Conservation (phyloP, 1,140 invertebrate genomes). For the Aethina tumida region DNA sequence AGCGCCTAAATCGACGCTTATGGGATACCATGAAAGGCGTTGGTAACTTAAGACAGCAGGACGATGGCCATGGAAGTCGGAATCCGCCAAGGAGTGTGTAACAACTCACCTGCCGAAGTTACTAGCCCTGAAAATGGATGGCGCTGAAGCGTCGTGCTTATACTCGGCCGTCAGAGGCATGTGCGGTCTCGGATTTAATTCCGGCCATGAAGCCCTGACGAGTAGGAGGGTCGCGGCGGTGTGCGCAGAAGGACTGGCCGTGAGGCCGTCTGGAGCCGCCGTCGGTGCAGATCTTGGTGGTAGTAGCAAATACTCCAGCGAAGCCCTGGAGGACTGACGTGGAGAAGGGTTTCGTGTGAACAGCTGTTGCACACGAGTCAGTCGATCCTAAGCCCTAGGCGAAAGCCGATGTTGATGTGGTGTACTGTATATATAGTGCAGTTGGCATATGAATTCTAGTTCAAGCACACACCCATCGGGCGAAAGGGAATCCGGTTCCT, state of each 20-base stretch:
- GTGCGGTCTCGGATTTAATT: constrained; percentile 6
- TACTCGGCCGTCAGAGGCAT: constrained; percentile 37
- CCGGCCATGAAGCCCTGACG: constrained; percentile 42
- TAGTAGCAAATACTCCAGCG: constrained; percentile 82
- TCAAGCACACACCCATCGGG: constrained; percentile 32
- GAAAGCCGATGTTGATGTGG: constrained; percentile 47
- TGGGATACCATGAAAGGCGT: constrained; percentile 75
- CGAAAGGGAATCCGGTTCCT: constrained; percentile 63
- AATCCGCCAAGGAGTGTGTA: constrained; percentile 84
- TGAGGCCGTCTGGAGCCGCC: constrained; percentile 66
- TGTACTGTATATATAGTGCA: constrained; percentile 7
- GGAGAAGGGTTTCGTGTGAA: constrained; percentile 87
- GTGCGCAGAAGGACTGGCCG: constrained; percentile 64
- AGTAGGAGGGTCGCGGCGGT: constrained; percentile 67
- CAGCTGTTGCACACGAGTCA: constrained; percentile 82
- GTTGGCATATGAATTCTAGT: too few species aligned
- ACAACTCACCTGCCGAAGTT: constrained; percentile 83
- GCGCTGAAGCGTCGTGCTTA: constrained; percentile 43
- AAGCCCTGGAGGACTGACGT: constrained; percentile 77
- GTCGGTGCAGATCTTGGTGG: constrained; percentile 77
- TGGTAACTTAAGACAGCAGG: constrained; percentile 77
- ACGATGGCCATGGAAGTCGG: constrained; percentile 82
- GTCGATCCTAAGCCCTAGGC: constrained; percentile 72
- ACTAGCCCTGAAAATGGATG: constrained; percentile 88
- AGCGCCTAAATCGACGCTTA: constrained; percentile 54